phyloP scores from a whole-genome alignment of 1,140 invertebrate genomes.

The Zelostemma sp. region DNA sequence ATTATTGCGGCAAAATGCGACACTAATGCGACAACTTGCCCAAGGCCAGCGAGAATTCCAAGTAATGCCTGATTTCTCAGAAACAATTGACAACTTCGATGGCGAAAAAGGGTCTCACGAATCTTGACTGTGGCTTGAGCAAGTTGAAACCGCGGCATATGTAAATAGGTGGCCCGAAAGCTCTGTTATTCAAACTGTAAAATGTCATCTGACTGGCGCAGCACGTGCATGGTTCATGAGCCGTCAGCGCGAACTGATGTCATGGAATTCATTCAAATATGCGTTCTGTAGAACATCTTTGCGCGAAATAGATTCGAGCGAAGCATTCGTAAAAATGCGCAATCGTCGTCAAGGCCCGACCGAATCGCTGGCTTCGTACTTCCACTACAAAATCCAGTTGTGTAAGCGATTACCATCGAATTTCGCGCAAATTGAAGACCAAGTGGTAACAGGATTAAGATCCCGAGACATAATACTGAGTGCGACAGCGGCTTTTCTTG shows the following conservation, averaged over 20 bases:
- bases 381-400: conserved; percentile 27
- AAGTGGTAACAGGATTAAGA: conserved; percentile 25
- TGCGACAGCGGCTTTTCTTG: conserved; percentile 13
- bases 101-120: not conserved
- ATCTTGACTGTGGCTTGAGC: not conserved
- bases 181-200: conserved; percentile 19
- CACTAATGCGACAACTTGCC: not conserved
- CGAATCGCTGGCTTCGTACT: conserved; percentile 27
- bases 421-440: conserved; percentile 27
- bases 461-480: conserved; percentile 30
- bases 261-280: conserved; percentile 16
- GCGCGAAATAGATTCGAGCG: conserved; percentile 8
- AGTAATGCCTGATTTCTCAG: not conserved
- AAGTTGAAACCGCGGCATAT: not conserved
- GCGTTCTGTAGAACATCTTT: conserved; percentile 23
- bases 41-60: not conserved
- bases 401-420: conserved; percentile 22
- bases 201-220: conserved; percentile 24
- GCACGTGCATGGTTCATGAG: conserved; percentile 25
- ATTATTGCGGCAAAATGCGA: not conserved
- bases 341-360: conserved; percentile 6
- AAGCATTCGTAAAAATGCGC: conserved; percentile 26
- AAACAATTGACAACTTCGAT: not conserved
- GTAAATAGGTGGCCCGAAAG: not conserved
- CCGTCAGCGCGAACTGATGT: conserved; percentile 10